A percentile compares a stretch with the other conserved stretches of the same genome.
phyloP scores from a whole-genome alignment of 2,113 vertebrate species.

The Acanthisitta chloris region DNA sequence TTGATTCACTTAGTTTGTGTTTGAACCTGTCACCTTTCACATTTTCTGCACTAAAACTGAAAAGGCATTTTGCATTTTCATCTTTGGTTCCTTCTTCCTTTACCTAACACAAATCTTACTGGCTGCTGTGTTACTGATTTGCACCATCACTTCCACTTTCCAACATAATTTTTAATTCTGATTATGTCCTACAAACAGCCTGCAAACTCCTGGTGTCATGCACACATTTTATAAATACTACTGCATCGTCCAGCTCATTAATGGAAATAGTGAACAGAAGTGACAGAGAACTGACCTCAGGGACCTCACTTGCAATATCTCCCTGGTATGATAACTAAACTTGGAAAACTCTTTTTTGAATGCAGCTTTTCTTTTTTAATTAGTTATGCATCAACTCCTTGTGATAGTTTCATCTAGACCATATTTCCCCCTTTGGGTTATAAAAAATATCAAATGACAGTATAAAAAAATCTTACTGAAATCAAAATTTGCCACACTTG shows the following conservation, averaged over 20 bases:
- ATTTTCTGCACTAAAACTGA: background rate
- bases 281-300: constrained; percentile 39
- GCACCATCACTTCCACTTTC: background rate
- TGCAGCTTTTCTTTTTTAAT: constrained; percentile 31
- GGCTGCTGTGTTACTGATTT: background rate
- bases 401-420: background rate
- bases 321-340: constrained; percentile 29
- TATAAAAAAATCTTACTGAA: background rate
- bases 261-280: constrained; percentile 40
- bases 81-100: background rate
- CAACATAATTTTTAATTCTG: background rate
- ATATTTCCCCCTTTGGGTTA: background rate
- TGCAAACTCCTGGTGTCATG: background rate
- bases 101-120: background rate
- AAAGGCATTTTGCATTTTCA: background rate
- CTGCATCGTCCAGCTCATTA: background rate
- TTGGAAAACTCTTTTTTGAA: constrained; percentile 10
- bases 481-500: background rate
- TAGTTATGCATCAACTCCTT: constrained; percentile 33
- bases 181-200: background rate
- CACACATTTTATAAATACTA: constrained; percentile 23
- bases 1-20: background rate
- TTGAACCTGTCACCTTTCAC: background rate
- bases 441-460: background rate
- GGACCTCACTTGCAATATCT: constrained; percentile 42